These are phyloP conservation scores for Microdon myrmicae DNA, from an alignment of 2,888 invertebrate species.

Conservation along the genomic window DNA sequence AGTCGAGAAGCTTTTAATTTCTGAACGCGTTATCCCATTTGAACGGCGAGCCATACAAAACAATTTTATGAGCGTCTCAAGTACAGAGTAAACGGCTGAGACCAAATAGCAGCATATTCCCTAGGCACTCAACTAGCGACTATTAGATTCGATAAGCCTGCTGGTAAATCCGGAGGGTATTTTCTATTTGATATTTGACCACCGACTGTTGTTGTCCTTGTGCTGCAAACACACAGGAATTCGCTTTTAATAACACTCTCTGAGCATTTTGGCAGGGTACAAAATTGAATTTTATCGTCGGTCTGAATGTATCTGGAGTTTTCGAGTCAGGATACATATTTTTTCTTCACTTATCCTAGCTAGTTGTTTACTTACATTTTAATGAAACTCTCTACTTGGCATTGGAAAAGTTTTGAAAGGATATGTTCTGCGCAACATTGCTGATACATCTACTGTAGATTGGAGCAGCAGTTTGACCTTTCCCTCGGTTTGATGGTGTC, in stretches of 20 bases:
- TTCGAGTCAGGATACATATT: not conserved
- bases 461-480: conserved; percentile 21
- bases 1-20: too few relatives aligned
- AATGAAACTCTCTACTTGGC: conserved; percentile 36
- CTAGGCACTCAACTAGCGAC: conserved; percentile 6
- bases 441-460: conserved; percentile 18
- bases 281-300: conserved; percentile 34
- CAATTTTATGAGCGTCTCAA: conserved; percentile 26
- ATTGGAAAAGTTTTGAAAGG: conserved; percentile 15
- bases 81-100: conserved; percentile 8
- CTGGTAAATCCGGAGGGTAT: too few relatives aligned
- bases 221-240: conserved; percentile 8
- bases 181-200: conserved; percentile 5
- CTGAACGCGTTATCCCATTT: too few relatives aligned
- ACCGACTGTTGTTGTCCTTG: conserved; percentile 14
- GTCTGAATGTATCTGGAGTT: not conserved
- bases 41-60: too few relatives aligned
- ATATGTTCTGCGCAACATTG: conserved; percentile 21
- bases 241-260: conserved; percentile 28
- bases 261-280: conserved; percentile 9
- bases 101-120: not conserved
- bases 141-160: conserved; percentile 27
- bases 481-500: conserved; percentile 9
- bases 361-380: conserved; percentile 37
- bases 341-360: conserved; percentile 1